Base-by-base conservation (phyloP, 2,797 vertebrate species). In the Ctenosaura bakeri region DNA sequence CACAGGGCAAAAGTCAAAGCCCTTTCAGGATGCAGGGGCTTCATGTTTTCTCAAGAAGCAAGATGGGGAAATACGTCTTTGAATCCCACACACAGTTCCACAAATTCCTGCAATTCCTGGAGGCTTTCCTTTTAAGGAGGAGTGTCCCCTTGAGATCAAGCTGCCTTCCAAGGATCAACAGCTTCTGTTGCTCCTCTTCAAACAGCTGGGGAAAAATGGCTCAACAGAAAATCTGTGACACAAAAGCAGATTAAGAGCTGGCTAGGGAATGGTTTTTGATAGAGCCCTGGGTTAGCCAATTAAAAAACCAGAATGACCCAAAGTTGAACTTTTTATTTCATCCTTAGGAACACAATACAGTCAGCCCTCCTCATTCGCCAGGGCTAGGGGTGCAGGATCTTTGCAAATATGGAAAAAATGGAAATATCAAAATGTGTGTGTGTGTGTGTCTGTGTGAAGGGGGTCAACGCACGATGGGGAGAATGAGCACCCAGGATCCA, bases 61-160 rank as follows among this genome's bases (percentile, higher is more conserved):
- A 88, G 64, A 77, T n/a, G 82, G 2, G 10, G 69, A 92, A 62
- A 52, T 74, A 79, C 29, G 66, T 0, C 46, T 91, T 69, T 4
- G 89, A 86, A 10, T 26, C 89, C 82, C n/a, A 86, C 35, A 90
- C 0, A 81, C 32, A 76, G 88, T 4, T 73, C 38, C 38, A 91
- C 80, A 87, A 89, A 92, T 77, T 93, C 84, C 86, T 94, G 87
- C 35, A 90, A 90, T 83, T 88, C 86, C 81, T 83, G 16, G 29
- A 85, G 84, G 54, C 6, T 92, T 87, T 93, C 81, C 74, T 84
- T 3, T 20, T 62, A 52, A 89, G 14, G 22, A 89, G 14, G 22
- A 92, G 69, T 80, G 84, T 52, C 38, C 8, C 71, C 24, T 1
- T 93, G 29, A 85, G 77, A 56, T 85, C 18, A 79, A 9, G 13